These are phyloP conservation scores for Tribolium castaneum DNA, from an alignment of 1,140 invertebrate species.

Conservation along the genomic window DNA sequence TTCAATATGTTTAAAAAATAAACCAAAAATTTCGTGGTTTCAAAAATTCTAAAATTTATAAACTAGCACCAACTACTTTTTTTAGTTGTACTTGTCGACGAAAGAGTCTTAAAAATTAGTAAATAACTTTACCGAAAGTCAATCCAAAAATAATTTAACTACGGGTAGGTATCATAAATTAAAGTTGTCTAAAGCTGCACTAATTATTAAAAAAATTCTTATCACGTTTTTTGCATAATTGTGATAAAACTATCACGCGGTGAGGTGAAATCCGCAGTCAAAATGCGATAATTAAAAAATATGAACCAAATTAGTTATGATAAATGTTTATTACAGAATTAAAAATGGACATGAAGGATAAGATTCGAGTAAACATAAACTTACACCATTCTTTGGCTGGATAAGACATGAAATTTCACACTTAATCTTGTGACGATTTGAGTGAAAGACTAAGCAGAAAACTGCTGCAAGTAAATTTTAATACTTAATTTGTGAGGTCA, in stretches of 20 bases:
- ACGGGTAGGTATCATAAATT: too few species aligned
- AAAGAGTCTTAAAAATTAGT: too few species aligned
- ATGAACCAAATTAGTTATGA: background rate
- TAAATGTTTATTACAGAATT: background rate
- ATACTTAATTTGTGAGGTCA: constrained; percentile 23
- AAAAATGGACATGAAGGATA: background rate
- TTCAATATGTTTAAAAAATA: too few species aligned
- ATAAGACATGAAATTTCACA: background rate
- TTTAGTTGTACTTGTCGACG: too few species aligned
- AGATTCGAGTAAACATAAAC: background rate
- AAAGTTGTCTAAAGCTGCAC: too few species aligned
- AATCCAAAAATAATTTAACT: background rate
- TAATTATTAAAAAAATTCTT: too few species aligned
- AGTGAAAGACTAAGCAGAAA: constrained; percentile 4
- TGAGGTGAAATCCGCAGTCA: background rate
- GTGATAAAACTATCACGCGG: background rate
- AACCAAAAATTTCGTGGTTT: too few species aligned
- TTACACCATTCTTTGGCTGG: constrained; percentile 9
- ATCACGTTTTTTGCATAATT: too few species aligned
- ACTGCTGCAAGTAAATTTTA: background rate
- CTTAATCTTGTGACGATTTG: background rate
- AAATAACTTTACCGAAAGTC: too few species aligned
- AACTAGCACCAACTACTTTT: too few species aligned
- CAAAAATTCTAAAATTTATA: too few species aligned
- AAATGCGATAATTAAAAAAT: background rate